These are phyloP conservation scores for Micropoecilia bifurca DNA, from an alignment of 2,797 vertebrate species.

Conservation along the genomic window DNA sequence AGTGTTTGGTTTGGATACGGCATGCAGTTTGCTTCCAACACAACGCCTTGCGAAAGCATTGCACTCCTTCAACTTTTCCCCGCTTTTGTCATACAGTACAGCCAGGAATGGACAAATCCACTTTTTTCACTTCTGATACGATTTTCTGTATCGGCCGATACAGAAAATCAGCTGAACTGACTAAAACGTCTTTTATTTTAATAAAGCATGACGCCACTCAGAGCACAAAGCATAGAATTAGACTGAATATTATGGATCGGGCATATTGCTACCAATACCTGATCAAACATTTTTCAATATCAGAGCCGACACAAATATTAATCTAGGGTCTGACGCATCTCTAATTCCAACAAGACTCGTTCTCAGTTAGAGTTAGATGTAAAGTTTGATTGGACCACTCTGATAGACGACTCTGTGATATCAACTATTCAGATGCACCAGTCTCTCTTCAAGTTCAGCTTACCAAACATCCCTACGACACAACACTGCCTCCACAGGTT, in stretches of 20 bases:
- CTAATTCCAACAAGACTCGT: too few relatives aligned
- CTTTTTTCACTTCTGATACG: too few relatives aligned
- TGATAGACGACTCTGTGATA: background rate
- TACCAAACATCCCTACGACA: background rate
- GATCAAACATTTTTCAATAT: too few relatives aligned
- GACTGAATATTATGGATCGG: too few relatives aligned
- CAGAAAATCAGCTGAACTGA: too few relatives aligned
- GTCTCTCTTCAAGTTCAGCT: background rate
- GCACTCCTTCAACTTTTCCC: background rate
- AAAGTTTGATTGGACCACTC: background rate
- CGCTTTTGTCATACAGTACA: background rate
- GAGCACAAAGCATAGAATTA: too few relatives aligned
- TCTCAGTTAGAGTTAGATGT: background rate
- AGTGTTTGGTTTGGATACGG: background rate
- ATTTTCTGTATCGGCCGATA: too few relatives aligned
- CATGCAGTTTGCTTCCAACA: background rate
- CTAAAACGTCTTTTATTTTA: too few relatives aligned
- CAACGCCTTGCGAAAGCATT: background rate
- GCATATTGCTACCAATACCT: too few relatives aligned
- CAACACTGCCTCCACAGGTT: background rate
- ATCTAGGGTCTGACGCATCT: too few relatives aligned
- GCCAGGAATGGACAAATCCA: background rate
- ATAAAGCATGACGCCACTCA: too few relatives aligned
- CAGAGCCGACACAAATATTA: too few relatives aligned
- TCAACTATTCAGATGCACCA: background rate